Evolutionary conservation across 1,140 invertebrate species (phyloP).

Genomic region (Batillaria attramentaria): DNA sequence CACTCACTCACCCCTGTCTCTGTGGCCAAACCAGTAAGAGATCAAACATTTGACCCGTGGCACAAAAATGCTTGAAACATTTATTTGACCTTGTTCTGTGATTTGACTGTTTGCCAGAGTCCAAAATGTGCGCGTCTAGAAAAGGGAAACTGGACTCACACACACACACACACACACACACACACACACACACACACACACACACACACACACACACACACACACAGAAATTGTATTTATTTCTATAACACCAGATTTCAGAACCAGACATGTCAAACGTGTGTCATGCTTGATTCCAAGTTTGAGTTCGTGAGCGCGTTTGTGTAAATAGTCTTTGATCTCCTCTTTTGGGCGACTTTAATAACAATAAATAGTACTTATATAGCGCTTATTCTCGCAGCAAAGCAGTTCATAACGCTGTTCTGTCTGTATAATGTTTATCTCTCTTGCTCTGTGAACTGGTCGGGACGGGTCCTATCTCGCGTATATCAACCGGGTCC

Average conservation of each 20-base stretch:
- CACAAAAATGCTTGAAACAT: not conserved
- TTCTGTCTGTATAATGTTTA: too few relatives aligned
- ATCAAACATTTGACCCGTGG: too few relatives aligned
- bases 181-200: conserved; percentile 6
- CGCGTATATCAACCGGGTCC: too few relatives aligned
- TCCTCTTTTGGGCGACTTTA: too few relatives aligned
- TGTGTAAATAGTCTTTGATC: too few relatives aligned
- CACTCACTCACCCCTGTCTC: not conserved
- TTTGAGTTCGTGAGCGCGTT: too few relatives aligned
- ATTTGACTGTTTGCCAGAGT: not conserved
- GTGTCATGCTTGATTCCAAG: too few relatives aligned
- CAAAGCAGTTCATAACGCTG: too few relatives aligned
- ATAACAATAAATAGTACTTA: too few relatives aligned
- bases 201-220: conserved; percentile 1
- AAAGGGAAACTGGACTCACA: not conserved
- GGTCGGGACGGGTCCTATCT: too few relatives aligned
- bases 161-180: not conserved
- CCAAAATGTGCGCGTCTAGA: not conserved
- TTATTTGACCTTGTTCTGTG: not conserved
- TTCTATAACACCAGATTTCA: not conserved
- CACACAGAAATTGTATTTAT: not conserved
- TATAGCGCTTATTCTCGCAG: too few relatives aligned
- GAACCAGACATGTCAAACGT: not conserved
- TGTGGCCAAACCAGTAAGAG: not conserved
- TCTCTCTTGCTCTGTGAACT: not conserved